Base-by-base conservation (phyloP, 2,113 vertebrate genomes). In the Sphyrna mokarran region DNA sequence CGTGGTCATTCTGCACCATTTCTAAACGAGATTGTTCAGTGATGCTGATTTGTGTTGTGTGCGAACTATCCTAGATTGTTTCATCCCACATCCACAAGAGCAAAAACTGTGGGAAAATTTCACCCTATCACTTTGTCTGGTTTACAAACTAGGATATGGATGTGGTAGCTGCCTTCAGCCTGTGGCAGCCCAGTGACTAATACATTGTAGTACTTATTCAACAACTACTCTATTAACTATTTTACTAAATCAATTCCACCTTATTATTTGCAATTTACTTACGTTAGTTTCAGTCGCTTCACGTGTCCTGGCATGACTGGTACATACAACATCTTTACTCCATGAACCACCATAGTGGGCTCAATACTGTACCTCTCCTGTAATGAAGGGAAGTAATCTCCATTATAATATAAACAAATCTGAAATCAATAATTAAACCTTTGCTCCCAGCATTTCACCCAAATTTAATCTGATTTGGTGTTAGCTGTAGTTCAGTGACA, bases 241-340 rank as follows among this genome's bases (percentile, higher is more conserved):
- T 94, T 95, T 33, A 72, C 94, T 72, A 2, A 2, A 33, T 63
- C 61, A 90, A 93, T 61, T 18, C 3, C 29, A 9, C 40, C 69
- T 95, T 43, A 23, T 48, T 29, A 3, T 87, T 68, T 26, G 40
- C 94, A 68, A 40, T 66, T 96, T 96, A 97, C 98, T 98, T 97
- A 99, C 99, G 99, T 99, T 96, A 99, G 97, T 96, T 99, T 99
- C 80, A 99, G 97, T 97, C 99, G 98, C 97, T 99, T 99, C 93
- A 98, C 98, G 89, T 99, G 99, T 96, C 99, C 99, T 1, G 99
- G 99, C 98, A 99, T 99, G 96, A 99, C 97, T 95, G 99, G 99
- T 96, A 99, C 99, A 96, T 99, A 99, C 0, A 99, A 98, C 99
- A 99, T 99, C 97, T 99, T 99, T 95, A 99, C 99, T 95, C 99